Conservation (phyloP, 2,888 invertebrate genomes). For the Spicauda simplicius region DNA sequence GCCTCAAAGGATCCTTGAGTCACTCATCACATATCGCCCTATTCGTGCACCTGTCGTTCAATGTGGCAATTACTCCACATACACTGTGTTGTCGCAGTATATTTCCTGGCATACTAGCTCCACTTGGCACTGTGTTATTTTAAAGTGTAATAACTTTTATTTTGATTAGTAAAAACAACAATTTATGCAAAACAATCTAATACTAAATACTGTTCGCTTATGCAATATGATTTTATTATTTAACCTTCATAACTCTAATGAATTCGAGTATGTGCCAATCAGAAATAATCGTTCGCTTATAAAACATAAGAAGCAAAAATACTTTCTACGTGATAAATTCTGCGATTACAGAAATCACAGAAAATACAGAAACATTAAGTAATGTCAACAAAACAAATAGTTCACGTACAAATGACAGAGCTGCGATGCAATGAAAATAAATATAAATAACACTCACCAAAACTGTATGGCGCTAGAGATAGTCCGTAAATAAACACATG, state of each 20-base stretch:
- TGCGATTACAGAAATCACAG: neutral
- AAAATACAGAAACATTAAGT: no score
- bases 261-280: neutral
- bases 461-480: constrained; percentile 16
- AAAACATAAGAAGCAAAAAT: neutral
- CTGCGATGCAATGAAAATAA: constrained; percentile 27
- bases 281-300: neutral
- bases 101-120: neutral
- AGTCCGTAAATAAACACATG: constrained; percentile 45
- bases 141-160: neutral
- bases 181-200: no score
- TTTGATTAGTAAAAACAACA: neutral
- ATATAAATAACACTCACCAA: constrained; percentile 37
- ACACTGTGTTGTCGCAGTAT: constrained; percentile 25
- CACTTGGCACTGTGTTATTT: neutral
- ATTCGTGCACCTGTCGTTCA: constrained; percentile 59
- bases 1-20: constrained; percentile 51
- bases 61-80: constrained; percentile 34
- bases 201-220: no score
- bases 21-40: constrained; percentile 49
- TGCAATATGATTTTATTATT: no score
- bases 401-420: constrained; percentile 17
- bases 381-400: constrained; percentile 62
- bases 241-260: neutral
- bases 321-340: constrained; percentile 23